Percentiles rank a stretch among this genome's conserved stretches.
Conservation (phyloP, 2,797 vertebrate genomes). For the Leptoclinus maculatus region DNA sequence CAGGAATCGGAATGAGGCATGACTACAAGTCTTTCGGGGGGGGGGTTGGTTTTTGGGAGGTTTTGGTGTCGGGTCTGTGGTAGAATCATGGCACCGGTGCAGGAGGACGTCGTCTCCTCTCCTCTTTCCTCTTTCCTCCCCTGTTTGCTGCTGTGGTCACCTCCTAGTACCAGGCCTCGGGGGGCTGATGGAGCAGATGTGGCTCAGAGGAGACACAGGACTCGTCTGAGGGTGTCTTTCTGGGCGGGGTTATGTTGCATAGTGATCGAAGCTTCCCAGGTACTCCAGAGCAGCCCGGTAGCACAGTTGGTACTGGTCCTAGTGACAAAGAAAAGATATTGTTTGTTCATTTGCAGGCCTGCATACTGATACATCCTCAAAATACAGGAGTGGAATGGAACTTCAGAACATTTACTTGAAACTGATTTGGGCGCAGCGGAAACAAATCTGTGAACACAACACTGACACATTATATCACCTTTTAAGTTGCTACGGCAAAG, state of each 20-base stretch:
- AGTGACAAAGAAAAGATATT: constrained; percentile 14
- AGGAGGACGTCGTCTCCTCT: constrained; percentile 22
- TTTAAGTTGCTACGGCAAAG: too few species aligned
- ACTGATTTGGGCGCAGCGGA: too few species aligned
- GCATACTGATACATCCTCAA: not conserved
- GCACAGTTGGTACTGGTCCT: constrained; percentile 99
- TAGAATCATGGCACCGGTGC: constrained; percentile 58
- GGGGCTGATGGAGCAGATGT: constrained; percentile 84
- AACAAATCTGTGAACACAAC: too few species aligned
- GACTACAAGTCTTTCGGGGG: constrained; percentile 38
- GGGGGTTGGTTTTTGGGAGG: constrained; percentile 35
- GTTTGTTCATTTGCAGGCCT: not conserved
- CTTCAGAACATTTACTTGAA: too few species aligned
- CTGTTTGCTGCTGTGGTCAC: constrained; percentile 49
- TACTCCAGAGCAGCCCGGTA: constrained; percentile 97
- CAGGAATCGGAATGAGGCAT: constrained; percentile 58
- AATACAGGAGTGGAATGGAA: too few species aligned
- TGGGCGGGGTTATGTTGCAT: constrained; percentile 94
- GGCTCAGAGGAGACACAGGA: constrained; percentile 86
- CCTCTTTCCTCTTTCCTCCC: constrained; percentile 49
- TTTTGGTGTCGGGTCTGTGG: constrained; percentile 54
- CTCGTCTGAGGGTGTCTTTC: constrained; percentile 56
- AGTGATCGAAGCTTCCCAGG: constrained; percentile 98
- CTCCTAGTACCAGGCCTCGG: constrained; percentile 61
- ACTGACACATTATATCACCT: too few species aligned